Evolutionary conservation across 1,140 invertebrate genomes (phyloP).

Genomic region (Drosophila watanabei): DNA sequence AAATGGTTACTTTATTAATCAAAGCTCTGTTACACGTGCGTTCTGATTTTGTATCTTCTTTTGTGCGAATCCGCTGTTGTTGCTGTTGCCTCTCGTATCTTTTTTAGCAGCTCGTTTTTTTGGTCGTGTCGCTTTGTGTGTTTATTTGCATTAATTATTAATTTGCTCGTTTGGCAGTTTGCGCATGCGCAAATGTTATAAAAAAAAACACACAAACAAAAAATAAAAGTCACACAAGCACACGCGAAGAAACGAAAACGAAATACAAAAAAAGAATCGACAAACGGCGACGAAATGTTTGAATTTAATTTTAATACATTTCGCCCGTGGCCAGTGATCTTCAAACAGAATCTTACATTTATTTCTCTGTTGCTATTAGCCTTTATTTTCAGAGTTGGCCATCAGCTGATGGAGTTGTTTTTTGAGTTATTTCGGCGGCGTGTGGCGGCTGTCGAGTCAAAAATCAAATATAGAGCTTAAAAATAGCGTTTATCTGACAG

Average conservation of each 20-base stretch:
- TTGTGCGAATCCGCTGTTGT: constrained; percentile 43
- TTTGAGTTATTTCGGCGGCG: constrained; percentile 50
- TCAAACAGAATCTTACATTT: constrained; percentile 23
- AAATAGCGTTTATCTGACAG: constrained; percentile 73
- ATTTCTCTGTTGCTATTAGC: constrained; percentile 42
- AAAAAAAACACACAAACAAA: constrained; percentile 27
- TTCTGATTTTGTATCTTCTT: constrained; percentile 66
- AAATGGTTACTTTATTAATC: constrained; percentile 74
- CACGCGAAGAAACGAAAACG: neutral
- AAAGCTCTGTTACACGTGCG: constrained; percentile 73
- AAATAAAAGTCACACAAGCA: neutral
- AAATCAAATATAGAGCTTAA: constrained; percentile 59
- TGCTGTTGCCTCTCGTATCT: constrained; percentile 34
- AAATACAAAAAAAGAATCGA: constrained; percentile 39
- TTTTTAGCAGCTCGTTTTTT: constrained; percentile 43
- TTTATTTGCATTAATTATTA: constrained; percentile 85
- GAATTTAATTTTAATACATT: constrained; percentile 79
- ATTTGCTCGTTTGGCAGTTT: constrained; percentile 81
- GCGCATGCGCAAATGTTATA: constrained; percentile 79
- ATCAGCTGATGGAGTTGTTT: constrained; percentile 50
- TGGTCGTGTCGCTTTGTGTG: constrained; percentile 58
- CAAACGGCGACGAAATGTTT: constrained; percentile 66
- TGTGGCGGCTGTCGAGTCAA: constrained; percentile 74
- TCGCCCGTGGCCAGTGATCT: constrained; percentile 47
- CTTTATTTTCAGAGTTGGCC: constrained; percentile 61